Percentiles rank a stretch among this genome's conserved stretches.
phyloP scores from a whole-genome alignment of 2,888 invertebrate species.

The Eledona agricola region DNA sequence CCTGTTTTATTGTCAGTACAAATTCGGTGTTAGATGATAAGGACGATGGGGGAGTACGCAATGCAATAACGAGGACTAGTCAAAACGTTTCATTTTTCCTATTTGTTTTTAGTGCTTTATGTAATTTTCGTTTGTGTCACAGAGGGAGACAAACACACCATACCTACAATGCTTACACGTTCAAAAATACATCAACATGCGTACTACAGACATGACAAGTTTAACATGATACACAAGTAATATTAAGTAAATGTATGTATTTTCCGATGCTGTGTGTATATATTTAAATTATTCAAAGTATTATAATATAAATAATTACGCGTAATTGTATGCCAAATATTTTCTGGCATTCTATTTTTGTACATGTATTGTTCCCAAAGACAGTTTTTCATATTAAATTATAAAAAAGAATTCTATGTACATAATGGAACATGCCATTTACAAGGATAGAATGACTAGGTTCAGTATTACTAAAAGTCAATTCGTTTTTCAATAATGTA shows the following conservation, averaged over 20 bases:
- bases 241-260: constrained; percentile 62
- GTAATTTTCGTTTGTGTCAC: constrained; percentile 38
- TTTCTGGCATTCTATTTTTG: constrained; percentile 55
- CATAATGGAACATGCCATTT: constrained; percentile 43
- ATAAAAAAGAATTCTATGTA: constrained; percentile 33
- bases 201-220: constrained; percentile 50
- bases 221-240: constrained; percentile 47
- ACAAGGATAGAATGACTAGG: constrained; percentile 55
- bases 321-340: constrained; percentile 62
- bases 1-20: too few relatives aligned
- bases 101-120: constrained; percentile 13
- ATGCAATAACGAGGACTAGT: too few relatives aligned
- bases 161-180: constrained; percentile 62
- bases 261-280: constrained; percentile 62
- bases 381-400: constrained; percentile 40
- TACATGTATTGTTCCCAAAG: constrained; percentile 45
- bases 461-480: constrained; percentile 60
- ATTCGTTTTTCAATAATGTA: constrained; percentile 62
- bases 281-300: constrained; percentile 57
- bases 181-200: constrained; percentile 62
- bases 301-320: constrained; percentile 57
- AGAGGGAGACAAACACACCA: constrained; percentile 54
- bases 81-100: constrained; percentile 11
- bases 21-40: too few relatives aligned
- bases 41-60: too few relatives aligned